A percentile compares a stretch with the other conserved stretches of the same genome.
Conservation (phyloP, 2,888 invertebrate species). For the Diploptera punctata region DNA sequence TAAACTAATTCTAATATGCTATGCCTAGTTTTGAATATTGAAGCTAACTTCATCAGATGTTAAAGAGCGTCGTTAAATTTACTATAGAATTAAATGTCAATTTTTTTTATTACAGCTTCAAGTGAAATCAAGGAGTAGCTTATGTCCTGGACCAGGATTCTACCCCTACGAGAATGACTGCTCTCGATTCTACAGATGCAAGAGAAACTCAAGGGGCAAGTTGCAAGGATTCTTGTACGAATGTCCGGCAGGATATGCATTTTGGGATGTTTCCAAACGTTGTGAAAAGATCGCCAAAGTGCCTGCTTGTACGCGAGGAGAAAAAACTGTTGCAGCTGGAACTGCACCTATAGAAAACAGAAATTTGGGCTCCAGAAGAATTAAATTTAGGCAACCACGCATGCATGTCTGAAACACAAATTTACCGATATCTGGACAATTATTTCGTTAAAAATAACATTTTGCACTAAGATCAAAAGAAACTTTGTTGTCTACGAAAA, state of each 20-base stretch:
- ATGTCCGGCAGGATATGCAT: slow-evolving; percentile 78
- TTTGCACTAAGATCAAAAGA: too few species aligned
- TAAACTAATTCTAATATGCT: too few species aligned
- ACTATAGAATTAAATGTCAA: too few species aligned
- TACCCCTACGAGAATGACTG: slow-evolving; percentile 75
- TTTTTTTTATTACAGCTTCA: slow-evolving; percentile 17
- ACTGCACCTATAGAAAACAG: slow-evolving; percentile 32
- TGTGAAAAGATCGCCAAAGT: slow-evolving; percentile 42
- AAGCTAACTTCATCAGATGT: too few species aligned
- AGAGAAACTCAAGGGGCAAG: slow-evolving; percentile 57
- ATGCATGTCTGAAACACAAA: too few species aligned
- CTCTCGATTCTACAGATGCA: slow-evolving; percentile 74
- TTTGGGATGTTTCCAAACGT: slow-evolving; percentile 71
- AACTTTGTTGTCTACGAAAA: too few species aligned
- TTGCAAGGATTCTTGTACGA: slow-evolving; percentile 74
- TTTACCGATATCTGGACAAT: too few species aligned
- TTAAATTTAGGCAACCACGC: too few species aligned
- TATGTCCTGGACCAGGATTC: slow-evolving; percentile 72
- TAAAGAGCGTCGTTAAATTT: too few species aligned
- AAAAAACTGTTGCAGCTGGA: slow-evolving; percentile 4
- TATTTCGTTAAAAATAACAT: too few species aligned
- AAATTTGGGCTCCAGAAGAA: slow-evolving; percentile 35
- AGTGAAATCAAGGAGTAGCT: background rate
- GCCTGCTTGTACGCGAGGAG: slow-evolving; percentile 39
- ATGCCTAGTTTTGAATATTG: too few species aligned